Evolutionary conservation across 2,888 invertebrate genomes (phyloP).

Genomic region (Chirona hameri): DNA sequence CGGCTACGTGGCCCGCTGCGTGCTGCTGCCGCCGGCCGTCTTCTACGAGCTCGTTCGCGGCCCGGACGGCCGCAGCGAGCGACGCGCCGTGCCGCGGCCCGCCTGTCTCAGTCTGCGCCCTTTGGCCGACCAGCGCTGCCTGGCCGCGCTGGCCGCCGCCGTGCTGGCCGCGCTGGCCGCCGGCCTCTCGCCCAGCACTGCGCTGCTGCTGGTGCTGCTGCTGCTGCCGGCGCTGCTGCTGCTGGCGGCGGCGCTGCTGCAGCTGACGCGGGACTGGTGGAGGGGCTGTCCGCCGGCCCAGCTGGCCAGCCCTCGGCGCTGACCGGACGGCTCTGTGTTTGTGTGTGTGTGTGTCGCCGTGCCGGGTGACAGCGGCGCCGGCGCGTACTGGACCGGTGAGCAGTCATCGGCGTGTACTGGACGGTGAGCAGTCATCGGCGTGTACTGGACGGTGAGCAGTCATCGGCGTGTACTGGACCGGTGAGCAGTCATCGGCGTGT

Average conservation of each 20-base stretch:
- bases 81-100: neutral
- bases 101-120: neutral
- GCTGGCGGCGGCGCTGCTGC: neutral
- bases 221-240: neutral
- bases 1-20: slow-evolving; percentile 61
- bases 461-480: no score
- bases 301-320: no score
- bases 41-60: slow-evolving; percentile 43
- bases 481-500: no score
- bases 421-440: no score
- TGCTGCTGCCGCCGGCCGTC: slow-evolving; percentile 57
- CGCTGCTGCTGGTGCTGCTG: neutral
- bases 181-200: neutral
- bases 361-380: no score
- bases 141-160: neutral
- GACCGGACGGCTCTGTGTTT: no score
- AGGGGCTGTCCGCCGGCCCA: no score
- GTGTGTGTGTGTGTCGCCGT: no score
- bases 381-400: no score
- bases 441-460: no score
- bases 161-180: neutral
- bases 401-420: no score
- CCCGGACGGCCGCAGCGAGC: neutral
- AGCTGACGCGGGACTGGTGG: no score
- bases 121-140: neutral